phyloP scores from a whole-genome alignment of 2,113 vertebrate genomes.

The Anguilla japonica region DNA sequence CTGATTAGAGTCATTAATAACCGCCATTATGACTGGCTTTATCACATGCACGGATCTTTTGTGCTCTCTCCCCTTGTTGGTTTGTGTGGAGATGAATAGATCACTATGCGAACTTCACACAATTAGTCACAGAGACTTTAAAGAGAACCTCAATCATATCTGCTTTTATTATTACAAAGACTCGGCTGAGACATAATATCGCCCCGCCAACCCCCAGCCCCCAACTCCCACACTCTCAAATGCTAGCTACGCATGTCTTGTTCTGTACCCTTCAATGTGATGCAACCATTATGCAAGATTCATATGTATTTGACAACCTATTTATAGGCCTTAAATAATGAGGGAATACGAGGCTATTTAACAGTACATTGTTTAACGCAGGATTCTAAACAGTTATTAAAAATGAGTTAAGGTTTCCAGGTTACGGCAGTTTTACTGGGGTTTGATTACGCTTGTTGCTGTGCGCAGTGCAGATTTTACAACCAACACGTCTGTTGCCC shows the following conservation, averaged over 20 bases:
- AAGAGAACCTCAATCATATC: constrained; percentile 40
- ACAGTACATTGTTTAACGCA: not conserved
- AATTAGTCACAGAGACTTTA: constrained; percentile 36
- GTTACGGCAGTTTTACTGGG: too few relatives aligned
- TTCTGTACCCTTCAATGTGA: not conserved
- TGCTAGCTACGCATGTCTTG: not conserved
- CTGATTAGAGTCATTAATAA: too few relatives aligned
- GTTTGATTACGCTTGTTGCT: too few relatives aligned
- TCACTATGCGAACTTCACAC: constrained; percentile 30
- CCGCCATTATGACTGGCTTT: too few relatives aligned
- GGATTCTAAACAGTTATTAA: too few relatives aligned
- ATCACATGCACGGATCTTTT: too few relatives aligned
- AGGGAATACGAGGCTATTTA: not conserved
- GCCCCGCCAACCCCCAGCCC: too few relatives aligned
- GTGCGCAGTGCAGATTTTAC: not conserved
- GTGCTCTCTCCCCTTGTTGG: not conserved
- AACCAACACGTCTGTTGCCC: too few relatives aligned
- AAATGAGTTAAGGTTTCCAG: too few relatives aligned
- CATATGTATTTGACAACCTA: not conserved
- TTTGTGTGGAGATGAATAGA: constrained; percentile 25
- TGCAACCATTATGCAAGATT: not conserved
- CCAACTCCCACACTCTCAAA: too few relatives aligned
- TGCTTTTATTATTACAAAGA: not conserved
- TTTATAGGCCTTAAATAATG: not conserved
- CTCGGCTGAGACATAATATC: not conserved